These are phyloP conservation scores for Pongo pygmaeus DNA, from an alignment of 2,113 vertebrate genomes.

Conservation along the genomic window DNA sequence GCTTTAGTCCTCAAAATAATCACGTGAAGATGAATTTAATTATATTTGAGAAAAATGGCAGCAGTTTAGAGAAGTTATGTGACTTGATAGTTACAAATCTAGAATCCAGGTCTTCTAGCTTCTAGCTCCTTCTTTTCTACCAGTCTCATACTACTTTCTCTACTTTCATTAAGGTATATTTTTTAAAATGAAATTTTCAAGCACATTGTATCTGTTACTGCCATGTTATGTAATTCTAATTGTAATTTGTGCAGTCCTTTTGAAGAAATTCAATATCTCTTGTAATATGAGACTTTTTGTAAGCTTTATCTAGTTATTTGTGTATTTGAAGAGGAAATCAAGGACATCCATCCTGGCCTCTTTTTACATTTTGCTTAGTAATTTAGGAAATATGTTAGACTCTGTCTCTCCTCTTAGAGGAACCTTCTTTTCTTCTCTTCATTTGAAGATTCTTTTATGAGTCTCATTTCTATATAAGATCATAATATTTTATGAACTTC, in stretches of 20 bases:
- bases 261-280: not conserved
- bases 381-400: not conserved
- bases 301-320: not conserved
- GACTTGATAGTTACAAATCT: not conserved
- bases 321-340: not conserved
- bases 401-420: not conserved
- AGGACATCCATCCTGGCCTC: not conserved
- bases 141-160: not conserved
- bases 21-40: not conserved
- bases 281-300: not conserved
- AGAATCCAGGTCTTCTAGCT: not conserved
- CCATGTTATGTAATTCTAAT: not conserved
- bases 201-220: not conserved
- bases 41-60: not conserved
- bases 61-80: not conserved
- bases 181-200: not conserved
- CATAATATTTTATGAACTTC: slow-evolving; percentile 4
- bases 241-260: not conserved
- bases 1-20: not conserved
- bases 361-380: not conserved
- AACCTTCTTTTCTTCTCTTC: not conserved
- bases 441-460: slow-evolving; percentile 32
- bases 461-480: not conserved
- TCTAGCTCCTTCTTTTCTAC: not conserved
- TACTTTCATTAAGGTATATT: not conserved